Evolutionary conservation across 2,888 invertebrate genomes (phyloP), one percentile per base, ranked within the genome.

Genomic region (Platycheirus albimanus): DNA sequence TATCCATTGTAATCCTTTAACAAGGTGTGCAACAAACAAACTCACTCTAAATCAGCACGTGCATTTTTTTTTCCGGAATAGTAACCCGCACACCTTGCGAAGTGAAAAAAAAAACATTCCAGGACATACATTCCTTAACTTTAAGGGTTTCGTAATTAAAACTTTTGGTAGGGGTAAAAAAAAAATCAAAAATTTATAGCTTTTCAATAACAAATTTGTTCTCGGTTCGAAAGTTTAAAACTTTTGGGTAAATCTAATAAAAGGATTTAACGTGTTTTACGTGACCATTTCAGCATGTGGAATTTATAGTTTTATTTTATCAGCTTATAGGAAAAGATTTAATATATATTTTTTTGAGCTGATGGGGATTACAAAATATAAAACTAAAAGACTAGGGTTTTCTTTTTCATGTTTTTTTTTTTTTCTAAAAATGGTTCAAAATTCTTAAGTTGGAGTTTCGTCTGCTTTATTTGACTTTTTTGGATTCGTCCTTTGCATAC

Each of bases 131-230:
- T 30, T 30, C 52, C 61, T 45, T 77, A 47, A 41, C 13, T 54
- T 24, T 20, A 33, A 63, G 41, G 49, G 54, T 49, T 54, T 78
- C 77, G 77, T 71, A 78, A 78, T 78, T 78, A 78, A 78, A 78
- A 78, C 47, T 71, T 71, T 71, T 66, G 33, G 7, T 11, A 28
- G 41, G 43, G n/a, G n/a, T n/a, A n/a, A 63, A 52, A 72, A 72
- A 19, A 61, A 41, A 45, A 6, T 54, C 28, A 49, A 58, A 79
- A 61, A 74, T 79, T 79, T 79, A 79, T 79, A 38, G 79, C 45
- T 67, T 67, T 79, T 79, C 79, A 79, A 79, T 79, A 79, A 74
- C 67, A 79, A 79, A 74, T 79, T 66, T 67, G 17, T 49, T 41
- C 36, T 58, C 36, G 24, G 58, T 66, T 49, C 15, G 66, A 58